Evolutionary conservation across 30 jellyfish, hydroid and myxozoan genomes (phyloP).

Genomic region (Cassiopea xamachana): DNA sequence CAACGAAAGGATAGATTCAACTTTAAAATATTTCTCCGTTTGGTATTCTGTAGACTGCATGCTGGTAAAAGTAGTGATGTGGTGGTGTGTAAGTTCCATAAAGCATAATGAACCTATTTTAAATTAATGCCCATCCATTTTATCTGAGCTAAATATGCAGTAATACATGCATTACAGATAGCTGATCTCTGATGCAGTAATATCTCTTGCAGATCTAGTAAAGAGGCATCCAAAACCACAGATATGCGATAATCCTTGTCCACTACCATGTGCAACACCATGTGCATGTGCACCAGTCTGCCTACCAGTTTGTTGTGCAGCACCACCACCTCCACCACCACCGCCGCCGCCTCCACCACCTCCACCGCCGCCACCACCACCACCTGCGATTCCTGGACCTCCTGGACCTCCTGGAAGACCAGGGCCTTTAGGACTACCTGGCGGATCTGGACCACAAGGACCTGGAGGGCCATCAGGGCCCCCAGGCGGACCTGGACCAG

Average conservation of each 20-base stretch:
- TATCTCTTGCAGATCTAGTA: conserved; percentile 49
- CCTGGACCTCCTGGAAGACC: conserved; percentile 93
- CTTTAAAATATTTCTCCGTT: too few species aligned
- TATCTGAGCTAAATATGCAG: too few species aligned
- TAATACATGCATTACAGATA: too few species aligned
- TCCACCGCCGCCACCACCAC: conserved; percentile 86
- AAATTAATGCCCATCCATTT: too few species aligned
- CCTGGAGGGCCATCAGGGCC: conserved; percentile 94
- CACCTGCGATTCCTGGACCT: conserved; percentile 75
- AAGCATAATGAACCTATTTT: too few species aligned
- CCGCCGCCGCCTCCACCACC: conserved; percentile 90
- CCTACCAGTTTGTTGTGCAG: conserved; percentile 89
- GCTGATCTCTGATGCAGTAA: not conserved
- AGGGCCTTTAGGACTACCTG: conserved; percentile 90
- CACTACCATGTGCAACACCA: conserved; percentile 85
- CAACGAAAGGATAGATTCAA: too few species aligned
- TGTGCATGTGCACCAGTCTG: conserved; percentile 97
- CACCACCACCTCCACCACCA: conserved; percentile 97
- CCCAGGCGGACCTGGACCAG: conserved; percentile 91
- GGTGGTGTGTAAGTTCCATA: too few species aligned
- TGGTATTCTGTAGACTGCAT: too few species aligned
- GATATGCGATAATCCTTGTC: conserved; percentile 55
- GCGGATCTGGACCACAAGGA: conserved; percentile 94
- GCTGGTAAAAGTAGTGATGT: too few species aligned
- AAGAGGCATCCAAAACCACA: conserved; percentile 82